Evolutionary conservation across 2,797 vertebrate genomes (phyloP).

Genomic region (Limnodromus scolopaceus): DNA sequence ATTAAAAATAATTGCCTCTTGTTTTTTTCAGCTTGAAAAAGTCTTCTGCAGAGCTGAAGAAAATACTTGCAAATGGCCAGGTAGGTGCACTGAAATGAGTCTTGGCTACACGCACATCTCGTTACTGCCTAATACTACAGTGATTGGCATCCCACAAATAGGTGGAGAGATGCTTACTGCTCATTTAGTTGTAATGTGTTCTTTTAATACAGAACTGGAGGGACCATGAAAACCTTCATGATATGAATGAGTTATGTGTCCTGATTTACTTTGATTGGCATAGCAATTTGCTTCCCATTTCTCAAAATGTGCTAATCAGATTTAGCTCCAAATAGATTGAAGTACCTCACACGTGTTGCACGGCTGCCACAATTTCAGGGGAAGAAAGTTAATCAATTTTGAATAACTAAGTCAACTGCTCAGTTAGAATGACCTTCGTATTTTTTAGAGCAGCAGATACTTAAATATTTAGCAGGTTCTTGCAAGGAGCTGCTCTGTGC

Average conservation of each 20-base stretch:
- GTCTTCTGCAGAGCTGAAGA: constrained; percentile 97
- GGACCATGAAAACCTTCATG: neutral
- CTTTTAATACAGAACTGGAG: constrained; percentile 29
- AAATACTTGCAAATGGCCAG: constrained; percentile 95
- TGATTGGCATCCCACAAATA: neutral
- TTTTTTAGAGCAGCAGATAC: neutral
- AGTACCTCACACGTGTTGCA: constrained; percentile 35
- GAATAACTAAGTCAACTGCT: constrained; percentile 62
- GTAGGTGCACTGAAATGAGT: constrained; percentile 74
- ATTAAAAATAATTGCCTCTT: constrained; percentile 21
- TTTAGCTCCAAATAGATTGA: constrained; percentile 68
- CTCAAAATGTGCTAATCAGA: constrained; percentile 73
- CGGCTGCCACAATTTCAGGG: constrained; percentile 55
- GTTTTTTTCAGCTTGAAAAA: constrained; percentile 87
- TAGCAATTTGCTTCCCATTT: constrained; percentile 70
- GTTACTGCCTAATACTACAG: neutral
- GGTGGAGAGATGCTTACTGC: constrained; percentile 10
- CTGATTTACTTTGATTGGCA: constrained; percentile 73
- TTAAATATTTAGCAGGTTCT: neutral
- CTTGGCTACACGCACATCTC: neutral
- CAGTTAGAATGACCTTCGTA: neutral
- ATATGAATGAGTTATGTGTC: constrained; percentile 60
- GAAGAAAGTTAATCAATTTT: constrained; percentile 74
- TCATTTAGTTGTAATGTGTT: neutral
- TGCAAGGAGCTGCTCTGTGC: neutral